Percentiles rank a stretch among this genome's conserved stretches.
Evolutionary conservation across 2,797 vertebrate species (phyloP).

Genomic region (Babyrousa celebensis): DNA sequence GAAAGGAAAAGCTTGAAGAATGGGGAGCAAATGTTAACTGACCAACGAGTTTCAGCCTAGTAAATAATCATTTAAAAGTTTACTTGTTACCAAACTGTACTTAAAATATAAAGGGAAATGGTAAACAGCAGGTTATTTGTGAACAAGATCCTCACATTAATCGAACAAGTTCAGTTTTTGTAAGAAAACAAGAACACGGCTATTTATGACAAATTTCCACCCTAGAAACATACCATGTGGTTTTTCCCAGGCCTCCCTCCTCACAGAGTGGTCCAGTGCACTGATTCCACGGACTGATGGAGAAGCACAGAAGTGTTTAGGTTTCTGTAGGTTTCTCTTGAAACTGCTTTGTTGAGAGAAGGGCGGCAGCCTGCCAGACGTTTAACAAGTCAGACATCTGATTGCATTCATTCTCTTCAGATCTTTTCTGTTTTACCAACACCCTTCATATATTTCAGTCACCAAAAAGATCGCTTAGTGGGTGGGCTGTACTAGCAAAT

Average conservation of each 20-base stretch:
- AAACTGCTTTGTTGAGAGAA: neutral
- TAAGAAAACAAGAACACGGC: neutral
- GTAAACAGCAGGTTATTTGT: neutral
- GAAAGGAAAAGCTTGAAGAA: neutral
- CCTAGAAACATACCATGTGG: fast-evolving
- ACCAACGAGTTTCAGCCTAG: neutral
- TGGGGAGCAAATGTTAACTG: neutral
- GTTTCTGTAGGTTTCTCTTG: neutral
- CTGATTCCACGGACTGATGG: fast-evolving
- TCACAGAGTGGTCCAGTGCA: fast-evolving
- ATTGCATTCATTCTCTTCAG: neutral
- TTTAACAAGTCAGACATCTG: neutral
- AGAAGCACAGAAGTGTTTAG: neutral
- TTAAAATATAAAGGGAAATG: slow-evolving; percentile 24
- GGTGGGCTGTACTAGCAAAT: neutral
- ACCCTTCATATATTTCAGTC: neutral
- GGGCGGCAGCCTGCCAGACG: neutral
- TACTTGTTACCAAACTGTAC: neutral
- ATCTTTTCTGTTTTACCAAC: slow-evolving; percentile 16
- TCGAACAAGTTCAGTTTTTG: neutral
- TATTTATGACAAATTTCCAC: neutral
- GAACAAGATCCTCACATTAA: neutral
- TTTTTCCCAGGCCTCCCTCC: neutral
- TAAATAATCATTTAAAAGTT: neutral
- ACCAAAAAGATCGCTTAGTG: neutral